Percentiles rank a stretch among this genome's conserved stretches.
These are phyloP conservation scores for Carassius gibelio DNA, from an alignment of 2,113 vertebrate species.

Conservation along the genomic window DNA sequence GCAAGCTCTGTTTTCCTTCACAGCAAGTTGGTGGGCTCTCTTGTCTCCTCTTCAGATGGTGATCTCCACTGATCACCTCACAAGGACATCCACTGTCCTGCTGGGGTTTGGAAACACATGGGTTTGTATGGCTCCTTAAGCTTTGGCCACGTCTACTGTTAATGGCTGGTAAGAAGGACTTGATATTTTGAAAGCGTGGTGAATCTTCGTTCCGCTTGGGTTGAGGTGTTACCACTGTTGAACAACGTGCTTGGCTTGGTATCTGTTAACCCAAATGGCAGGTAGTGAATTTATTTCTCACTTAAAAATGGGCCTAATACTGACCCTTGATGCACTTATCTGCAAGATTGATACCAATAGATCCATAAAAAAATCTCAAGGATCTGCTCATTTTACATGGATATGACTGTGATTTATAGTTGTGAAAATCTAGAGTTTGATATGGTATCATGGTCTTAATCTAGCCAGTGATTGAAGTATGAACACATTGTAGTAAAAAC, in stretches of 20 bases:
- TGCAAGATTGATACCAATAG: neutral
- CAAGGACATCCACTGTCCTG: neutral
- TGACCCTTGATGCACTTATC: neutral
- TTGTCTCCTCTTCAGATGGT: neutral
- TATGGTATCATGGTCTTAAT: neutral
- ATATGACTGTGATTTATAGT: neutral
- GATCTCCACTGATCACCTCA: neutral
- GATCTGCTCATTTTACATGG: neutral
- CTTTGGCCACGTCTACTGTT: conserved; percentile 17
- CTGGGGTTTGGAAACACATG: conserved; percentile 49
- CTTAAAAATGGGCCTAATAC: neutral
- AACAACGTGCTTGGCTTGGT: neutral
- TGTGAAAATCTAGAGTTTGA: neutral
- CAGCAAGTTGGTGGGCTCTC: neutral
- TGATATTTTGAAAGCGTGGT: conserved; percentile 51
- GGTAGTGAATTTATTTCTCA: neutral
- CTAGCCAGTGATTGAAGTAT: neutral
- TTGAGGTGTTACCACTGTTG: conserved; percentile 17
- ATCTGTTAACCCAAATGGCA: neutral
- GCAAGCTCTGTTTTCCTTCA: neutral
- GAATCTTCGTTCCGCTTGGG: conserved; percentile 54
- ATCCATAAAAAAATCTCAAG: neutral
- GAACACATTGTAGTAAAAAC: neutral
- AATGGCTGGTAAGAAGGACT: conserved; percentile 74
- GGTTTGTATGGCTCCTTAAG: conserved; percentile 74